Percentiles rank a stretch among this genome's conserved stretches.
phyloP scores from a whole-genome alignment of 1,140 invertebrate species.

The Acromyrmex echinatior region DNA sequence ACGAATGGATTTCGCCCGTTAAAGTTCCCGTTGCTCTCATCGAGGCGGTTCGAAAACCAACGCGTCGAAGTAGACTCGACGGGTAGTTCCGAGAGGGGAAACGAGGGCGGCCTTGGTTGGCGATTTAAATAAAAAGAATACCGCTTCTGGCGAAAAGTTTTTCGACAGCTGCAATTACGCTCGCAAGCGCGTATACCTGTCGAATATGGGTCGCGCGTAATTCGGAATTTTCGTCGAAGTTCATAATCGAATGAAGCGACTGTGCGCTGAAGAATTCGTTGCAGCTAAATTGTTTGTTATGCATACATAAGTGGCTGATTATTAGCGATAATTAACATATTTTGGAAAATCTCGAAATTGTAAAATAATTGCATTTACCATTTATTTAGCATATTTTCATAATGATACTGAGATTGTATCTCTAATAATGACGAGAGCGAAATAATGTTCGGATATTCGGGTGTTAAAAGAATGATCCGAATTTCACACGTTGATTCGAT shows the following conservation, averaged over 20 bases:
- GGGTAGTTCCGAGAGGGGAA: slow-evolving; percentile 28
- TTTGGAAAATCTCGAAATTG: not conserved
- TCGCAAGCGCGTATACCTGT: slow-evolving; percentile 5
- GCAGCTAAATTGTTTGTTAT: not conserved
- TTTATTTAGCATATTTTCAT: slow-evolving; percentile 3
- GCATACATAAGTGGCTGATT: not conserved
- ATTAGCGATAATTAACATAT: slow-evolving; percentile 14
- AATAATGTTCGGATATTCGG: not conserved
- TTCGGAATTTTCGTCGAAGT: not conserved
- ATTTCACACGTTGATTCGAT: not conserved
- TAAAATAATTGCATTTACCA: not conserved
- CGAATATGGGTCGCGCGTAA: slow-evolving; percentile 25
- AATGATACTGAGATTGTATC: not conserved
- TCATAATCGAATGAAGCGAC: not conserved
- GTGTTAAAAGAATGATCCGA: not conserved
- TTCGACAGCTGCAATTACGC: slow-evolving; percentile 37
- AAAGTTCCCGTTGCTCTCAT: slow-evolving; percentile 65
- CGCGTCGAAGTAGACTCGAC: slow-evolving; percentile 38
- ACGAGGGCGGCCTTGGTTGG: not conserved
- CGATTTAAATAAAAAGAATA: slow-evolving; percentile 60
- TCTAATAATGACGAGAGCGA: not conserved
- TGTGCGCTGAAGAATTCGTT: not conserved
- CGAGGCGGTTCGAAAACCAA: slow-evolving; percentile 65
- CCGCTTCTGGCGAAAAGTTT: slow-evolving; percentile 41
- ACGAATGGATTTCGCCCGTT: slow-evolving; percentile 81